Percentiles rank a stretch among this genome's conserved stretches.
phyloP scores from a whole-genome alignment of 2,797 vertebrate species.

The Coendou prehensilis region DNA sequence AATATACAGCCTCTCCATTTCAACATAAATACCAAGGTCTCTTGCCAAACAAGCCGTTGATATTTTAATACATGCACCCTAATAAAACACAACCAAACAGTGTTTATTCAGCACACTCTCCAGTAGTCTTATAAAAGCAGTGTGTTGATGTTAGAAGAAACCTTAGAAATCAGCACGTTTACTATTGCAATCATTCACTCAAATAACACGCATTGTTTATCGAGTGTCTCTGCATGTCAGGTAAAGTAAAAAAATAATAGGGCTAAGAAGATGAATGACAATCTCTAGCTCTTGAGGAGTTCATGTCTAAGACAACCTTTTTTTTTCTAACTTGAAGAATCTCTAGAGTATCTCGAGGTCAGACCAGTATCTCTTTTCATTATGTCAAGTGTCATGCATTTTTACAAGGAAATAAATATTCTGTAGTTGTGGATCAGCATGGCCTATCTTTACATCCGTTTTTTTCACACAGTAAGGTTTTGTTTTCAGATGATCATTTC shows the following conservation, averaged over 20 bases:
- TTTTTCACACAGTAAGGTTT: constrained; percentile 59
- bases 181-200: background rate
- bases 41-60: constrained; percentile 60
- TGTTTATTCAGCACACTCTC: constrained; percentile 52
- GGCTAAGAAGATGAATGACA: constrained; percentile 3
- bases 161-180: constrained; percentile 7
- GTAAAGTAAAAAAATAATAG: constrained; percentile 35
- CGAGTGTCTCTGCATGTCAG: background rate
- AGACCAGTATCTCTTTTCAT: constrained; percentile 14
- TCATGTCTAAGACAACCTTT: constrained; percentile 4
- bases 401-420: constrained; percentile 56
- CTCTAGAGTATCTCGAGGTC: constrained; percentile 28
- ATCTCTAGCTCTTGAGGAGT: background rate
- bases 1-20: constrained; percentile 13
- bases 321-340: constrained; percentile 30
- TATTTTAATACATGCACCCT: constrained; percentile 42
- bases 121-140: constrained; percentile 18
- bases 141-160: constrained; percentile 31
- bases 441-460: background rate
- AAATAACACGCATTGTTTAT: constrained; percentile 14
- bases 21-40: constrained; percentile 29
- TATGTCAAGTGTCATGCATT: constrained; percentile 18
- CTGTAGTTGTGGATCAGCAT: background rate
- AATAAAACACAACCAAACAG: background rate
- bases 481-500: constrained; percentile 19